These are phyloP conservation scores for Trypoxylus dichotomus DNA, from an alignment of 1,140 invertebrate species.

Conservation along the genomic window DNA sequence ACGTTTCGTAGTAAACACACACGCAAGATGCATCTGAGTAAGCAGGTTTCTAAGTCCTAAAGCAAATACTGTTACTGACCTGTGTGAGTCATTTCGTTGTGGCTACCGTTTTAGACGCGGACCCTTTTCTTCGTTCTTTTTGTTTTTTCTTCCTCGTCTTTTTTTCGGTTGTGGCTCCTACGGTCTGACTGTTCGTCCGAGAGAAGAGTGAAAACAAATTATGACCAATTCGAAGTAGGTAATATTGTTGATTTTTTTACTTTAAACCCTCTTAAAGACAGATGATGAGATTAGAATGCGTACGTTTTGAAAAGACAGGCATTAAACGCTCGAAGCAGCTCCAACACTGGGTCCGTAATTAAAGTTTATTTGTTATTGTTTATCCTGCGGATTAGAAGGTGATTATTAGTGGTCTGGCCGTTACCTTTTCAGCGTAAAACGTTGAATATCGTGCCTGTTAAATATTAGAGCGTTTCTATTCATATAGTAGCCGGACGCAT, in stretches of 20 bases:
- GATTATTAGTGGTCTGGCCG: constrained; percentile 5
- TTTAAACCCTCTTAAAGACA: constrained; percentile 7
- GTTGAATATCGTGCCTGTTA: constrained; percentile 1
- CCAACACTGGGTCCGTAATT: background rate
- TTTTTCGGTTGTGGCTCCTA: background rate
- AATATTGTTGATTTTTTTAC: constrained; percentile 8
- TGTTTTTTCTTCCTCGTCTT: background rate
- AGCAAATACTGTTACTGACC: constrained; percentile 6
- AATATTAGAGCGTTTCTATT: background rate
- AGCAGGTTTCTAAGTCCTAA: constrained; percentile 6
- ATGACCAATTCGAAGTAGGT: constrained; percentile 6
- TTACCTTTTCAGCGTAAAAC: constrained; percentile 3
- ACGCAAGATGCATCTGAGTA: background rate
- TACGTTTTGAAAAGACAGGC: background rate
- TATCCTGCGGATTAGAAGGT: background rate
- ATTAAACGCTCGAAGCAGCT: background rate
- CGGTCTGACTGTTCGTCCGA: background rate
- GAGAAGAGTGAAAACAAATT: constrained; percentile 7
- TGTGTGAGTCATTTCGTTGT: background rate
- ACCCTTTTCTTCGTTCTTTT: background rate
- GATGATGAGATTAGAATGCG: constrained; percentile 2
- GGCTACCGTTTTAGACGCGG: constrained; percentile 4
- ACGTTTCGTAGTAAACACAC: constrained; percentile 2
- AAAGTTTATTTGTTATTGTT: constrained; percentile 8
- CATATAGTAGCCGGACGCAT: background rate